Percentiles rank a stretch among this genome's conserved stretches.
Evolutionary conservation across 2,113 vertebrate genomes (phyloP).

Genomic region (Semicossyphus pulcher): DNA sequence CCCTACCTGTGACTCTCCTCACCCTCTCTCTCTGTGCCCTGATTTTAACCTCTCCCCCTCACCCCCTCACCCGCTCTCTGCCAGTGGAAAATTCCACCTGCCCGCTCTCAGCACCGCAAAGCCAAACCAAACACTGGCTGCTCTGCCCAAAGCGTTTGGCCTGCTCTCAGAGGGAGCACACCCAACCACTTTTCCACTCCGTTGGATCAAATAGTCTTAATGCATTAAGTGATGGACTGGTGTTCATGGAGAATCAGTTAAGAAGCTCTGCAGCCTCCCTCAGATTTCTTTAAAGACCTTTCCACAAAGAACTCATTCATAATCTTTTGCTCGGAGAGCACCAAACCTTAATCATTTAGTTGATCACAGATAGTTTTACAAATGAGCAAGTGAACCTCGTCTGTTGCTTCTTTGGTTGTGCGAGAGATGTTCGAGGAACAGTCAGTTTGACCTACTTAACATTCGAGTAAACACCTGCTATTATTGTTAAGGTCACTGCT

Average conservation of each 20-base stretch:
- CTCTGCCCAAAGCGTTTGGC: slow-evolving; percentile 7
- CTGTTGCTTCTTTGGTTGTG: background rate
- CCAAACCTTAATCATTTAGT: background rate
- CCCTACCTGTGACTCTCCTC: slow-evolving; percentile 11
- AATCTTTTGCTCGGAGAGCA: background rate
- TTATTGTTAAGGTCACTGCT: background rate
- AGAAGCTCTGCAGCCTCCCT: background rate
- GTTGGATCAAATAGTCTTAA: slow-evolving; percentile 23
- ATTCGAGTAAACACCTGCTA: slow-evolving; percentile 21
- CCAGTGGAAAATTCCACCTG: slow-evolving; percentile 79
- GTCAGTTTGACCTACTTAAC: slow-evolving; percentile 8
- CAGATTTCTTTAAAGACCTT: background rate
- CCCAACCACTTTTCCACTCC: slow-evolving; percentile 38
- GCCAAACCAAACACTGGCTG: slow-evolving; percentile 68
- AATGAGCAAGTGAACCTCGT: no score
- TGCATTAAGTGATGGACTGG: slow-evolving; percentile 3
- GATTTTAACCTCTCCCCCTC: slow-evolving; percentile 12
- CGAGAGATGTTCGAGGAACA: background rate
- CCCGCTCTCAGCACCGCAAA: slow-evolving; percentile 28
- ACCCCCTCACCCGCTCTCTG: slow-evolving; percentile 1
- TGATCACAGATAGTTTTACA: background rate
- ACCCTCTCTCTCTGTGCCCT: slow-evolving; percentile 20
- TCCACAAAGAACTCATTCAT: background rate
- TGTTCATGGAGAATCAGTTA: slow-evolving; percentile 4
- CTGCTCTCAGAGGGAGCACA: slow-evolving; percentile 16